Percentiles rank a stretch among this genome's conserved stretches.
Conservation (phyloP, 30 jellyfish, hydroid and myxozoan species). For the Aurelia coerulea region DNA sequence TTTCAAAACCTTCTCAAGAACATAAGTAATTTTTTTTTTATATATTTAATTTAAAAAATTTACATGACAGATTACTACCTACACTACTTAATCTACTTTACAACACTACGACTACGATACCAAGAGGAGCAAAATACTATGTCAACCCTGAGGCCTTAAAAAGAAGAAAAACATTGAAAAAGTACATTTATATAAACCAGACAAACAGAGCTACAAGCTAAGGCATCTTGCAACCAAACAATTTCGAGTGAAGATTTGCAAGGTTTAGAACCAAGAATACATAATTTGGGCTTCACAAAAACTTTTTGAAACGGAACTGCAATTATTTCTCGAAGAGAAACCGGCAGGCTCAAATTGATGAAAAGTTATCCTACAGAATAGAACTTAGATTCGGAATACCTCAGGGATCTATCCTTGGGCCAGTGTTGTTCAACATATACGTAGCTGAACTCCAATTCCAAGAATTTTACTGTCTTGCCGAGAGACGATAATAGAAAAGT, state of each 20-base stretch:
- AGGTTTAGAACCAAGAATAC: background rate
- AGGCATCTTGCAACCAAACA: too few species aligned
- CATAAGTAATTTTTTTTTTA: background rate
- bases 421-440: conserved; percentile 53
- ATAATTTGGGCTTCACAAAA: conserved; percentile 15
- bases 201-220: too few species aligned
- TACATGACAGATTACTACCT: background rate
- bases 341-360: conserved; percentile 46
- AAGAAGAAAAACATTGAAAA: too few species aligned
- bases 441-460: conserved; percentile 33
- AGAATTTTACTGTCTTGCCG: too few species aligned
- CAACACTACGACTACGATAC: too few species aligned
- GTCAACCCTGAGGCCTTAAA: too few species aligned
- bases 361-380: conserved; percentile 13
- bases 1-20: background rate
- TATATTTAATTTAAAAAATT: too few species aligned
- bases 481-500: too few species aligned
- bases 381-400: conserved; percentile 56
- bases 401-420: conserved; percentile 75
- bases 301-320: conserved; percentile 1
- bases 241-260: background rate
- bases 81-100: too few species aligned
- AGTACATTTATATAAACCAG: too few species aligned
- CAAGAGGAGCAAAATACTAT: too few species aligned
- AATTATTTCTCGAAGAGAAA: conserved; percentile 45